These are phyloP conservation scores for Rynchops niger DNA, from an alignment of 2,113 vertebrate species.

Conservation along the genomic window DNA sequence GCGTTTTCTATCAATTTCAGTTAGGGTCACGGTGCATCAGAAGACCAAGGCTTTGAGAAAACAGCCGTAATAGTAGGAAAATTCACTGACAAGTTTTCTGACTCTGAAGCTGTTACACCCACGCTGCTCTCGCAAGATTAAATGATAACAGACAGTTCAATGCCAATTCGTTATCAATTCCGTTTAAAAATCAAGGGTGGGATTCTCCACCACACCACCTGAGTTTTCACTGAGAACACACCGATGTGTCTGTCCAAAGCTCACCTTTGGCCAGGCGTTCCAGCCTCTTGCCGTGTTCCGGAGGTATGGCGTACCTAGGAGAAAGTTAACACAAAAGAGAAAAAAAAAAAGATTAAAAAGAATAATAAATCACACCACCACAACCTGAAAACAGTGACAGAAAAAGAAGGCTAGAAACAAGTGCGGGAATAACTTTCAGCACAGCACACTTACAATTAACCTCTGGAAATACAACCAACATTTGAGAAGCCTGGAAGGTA, in stretches of 20 bases:
- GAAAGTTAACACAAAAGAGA: background rate
- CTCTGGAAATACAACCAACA: accelerated
- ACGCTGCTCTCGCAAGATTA: background rate
- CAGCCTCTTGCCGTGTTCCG: slow-evolving; percentile 94
- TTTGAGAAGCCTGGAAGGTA: background rate
- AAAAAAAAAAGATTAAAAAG: background rate
- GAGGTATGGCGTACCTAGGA: slow-evolving; percentile 90
- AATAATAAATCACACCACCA: accelerated
- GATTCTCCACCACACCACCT: background rate
- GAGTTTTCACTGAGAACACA: background rate
- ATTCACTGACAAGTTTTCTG: background rate
- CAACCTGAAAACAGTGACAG: accelerated
- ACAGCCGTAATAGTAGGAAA: background rate
- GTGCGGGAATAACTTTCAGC: accelerated
- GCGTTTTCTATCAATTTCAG: background rate
- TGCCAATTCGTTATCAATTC: background rate
- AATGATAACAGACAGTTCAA: accelerated
- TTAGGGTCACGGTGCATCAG: accelerated
- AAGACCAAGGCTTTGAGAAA: background rate
- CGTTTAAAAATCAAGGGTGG: background rate
- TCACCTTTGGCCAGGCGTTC: slow-evolving; percentile 95
- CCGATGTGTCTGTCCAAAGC: background rate
- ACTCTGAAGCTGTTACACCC: background rate
- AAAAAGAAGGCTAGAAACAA: background rate
- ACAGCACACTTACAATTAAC: background rate